These are phyloP conservation scores for Chionis minor DNA, from an alignment of 2,113 vertebrate species.

Conservation along the genomic window DNA sequence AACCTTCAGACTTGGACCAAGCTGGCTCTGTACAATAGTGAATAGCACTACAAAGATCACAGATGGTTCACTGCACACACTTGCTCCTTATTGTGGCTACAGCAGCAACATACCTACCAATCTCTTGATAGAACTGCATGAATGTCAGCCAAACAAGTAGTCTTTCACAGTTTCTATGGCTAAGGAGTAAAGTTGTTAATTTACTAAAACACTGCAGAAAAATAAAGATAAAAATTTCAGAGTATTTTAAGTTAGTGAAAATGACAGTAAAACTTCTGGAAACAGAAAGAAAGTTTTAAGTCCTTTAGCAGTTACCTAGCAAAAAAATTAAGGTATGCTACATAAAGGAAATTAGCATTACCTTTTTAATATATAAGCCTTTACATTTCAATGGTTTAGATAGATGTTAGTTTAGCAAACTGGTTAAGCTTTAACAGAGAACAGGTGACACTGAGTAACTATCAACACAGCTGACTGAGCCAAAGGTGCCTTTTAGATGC, in stretches of 20 bases:
- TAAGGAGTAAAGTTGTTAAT: not conserved
- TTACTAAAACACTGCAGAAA: not conserved
- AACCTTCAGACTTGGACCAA: conserved; percentile 16
- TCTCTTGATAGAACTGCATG: not conserved
- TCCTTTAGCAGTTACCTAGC: not conserved
- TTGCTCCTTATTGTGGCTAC: not conserved
- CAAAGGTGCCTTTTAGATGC: conserved; percentile 50
- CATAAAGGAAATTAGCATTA: not conserved
- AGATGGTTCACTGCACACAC: conserved; percentile 4
- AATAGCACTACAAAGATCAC: not conserved
- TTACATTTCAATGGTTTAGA: conserved; percentile 29
- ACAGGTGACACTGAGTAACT: conserved; percentile 49
- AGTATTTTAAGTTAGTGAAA: not conserved
- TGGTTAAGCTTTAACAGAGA: conserved; percentile 62
- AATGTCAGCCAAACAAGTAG: not conserved
- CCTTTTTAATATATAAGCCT: conserved; percentile 43
- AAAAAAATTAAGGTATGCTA: not conserved
- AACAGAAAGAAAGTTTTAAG: not conserved
- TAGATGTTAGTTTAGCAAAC: conserved; percentile 34
- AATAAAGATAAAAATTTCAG: not conserved
- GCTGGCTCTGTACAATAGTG: not conserved
- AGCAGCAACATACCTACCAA: not conserved
- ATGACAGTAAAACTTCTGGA: not conserved
- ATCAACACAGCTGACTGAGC: conserved; percentile 40
- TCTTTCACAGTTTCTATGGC: not conserved